These are phyloP conservation scores for Tachypleus tridentatus DNA, from an alignment of 1,140 invertebrate species.

Conservation along the genomic window DNA sequence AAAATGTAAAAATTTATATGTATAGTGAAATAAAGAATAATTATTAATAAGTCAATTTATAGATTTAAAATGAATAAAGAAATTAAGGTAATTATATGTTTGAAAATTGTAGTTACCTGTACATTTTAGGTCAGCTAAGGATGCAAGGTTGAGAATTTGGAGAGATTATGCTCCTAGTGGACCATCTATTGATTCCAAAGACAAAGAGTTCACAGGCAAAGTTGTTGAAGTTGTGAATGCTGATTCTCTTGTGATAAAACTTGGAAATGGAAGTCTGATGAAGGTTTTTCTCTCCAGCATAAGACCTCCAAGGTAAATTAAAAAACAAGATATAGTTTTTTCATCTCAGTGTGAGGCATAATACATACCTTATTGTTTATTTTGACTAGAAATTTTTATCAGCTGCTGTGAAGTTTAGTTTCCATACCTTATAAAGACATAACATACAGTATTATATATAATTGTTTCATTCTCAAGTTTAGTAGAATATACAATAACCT, in stretches of 20 bases:
- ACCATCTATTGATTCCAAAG: slow-evolving; percentile 44
- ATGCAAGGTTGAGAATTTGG: slow-evolving; percentile 74
- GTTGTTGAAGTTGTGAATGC: slow-evolving; percentile 89
- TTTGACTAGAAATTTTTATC: too few species aligned
- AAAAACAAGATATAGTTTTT: slow-evolving; percentile 1
- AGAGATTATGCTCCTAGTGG: slow-evolving; percentile 50
- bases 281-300: slow-evolving; percentile 95
- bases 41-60: slow-evolving; percentile 5
- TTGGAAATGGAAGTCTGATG: slow-evolving; percentile 59
- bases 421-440: too few species aligned
- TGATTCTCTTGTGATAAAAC: slow-evolving; percentile 78
- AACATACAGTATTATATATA: too few species aligned
- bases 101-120: too few species aligned
- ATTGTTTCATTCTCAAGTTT: too few species aligned
- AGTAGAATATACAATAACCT: too few species aligned
- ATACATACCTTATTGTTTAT: too few species aligned
- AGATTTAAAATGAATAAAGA: not conserved
- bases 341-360: not conserved
- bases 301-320: slow-evolving; percentile 64
- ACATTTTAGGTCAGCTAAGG: slow-evolving; percentile 55
- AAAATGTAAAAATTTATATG: too few species aligned
- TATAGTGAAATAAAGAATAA: not conserved
- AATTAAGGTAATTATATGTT: too few species aligned
- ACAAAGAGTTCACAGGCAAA: slow-evolving; percentile 70
- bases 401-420: too few species aligned